Evolutionary conservation across 1,140 invertebrate species (phyloP).

Genomic region (Brachionus manjavacas): DNA sequence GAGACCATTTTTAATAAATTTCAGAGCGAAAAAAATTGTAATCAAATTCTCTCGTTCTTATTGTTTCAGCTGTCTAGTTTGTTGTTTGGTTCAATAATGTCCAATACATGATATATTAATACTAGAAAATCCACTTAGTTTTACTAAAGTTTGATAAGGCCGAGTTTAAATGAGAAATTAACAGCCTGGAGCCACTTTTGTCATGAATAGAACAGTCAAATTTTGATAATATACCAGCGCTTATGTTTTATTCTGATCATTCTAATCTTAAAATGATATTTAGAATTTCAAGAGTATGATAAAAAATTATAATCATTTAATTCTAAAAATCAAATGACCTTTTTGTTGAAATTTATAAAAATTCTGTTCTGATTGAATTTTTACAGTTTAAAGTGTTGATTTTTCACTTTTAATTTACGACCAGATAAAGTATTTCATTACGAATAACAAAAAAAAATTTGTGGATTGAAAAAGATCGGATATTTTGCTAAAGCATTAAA

Average conservation of each 20-base stretch:
- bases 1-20: neutral
- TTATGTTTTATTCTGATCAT: neutral
- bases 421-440: neutral
- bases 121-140: neutral
- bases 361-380: neutral
- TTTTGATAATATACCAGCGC: neutral
- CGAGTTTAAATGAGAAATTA: neutral
- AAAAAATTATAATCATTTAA: neutral
- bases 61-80: conserved; percentile 34
- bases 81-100: neutral
- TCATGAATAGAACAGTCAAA: neutral
- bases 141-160: neutral
- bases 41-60: neutral
- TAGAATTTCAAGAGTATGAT: neutral
- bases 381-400: neutral
- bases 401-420: neutral
- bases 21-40: neutral
- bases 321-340: neutral
- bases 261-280: neutral
- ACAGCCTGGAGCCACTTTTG: neutral
- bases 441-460: neutral
- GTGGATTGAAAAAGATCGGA: neutral
- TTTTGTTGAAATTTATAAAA: neutral
- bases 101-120: neutral
- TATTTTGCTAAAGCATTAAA: neutral